Conservation (phyloP, 2,113 vertebrate genomes). For the Polypterus bichir region DNA sequence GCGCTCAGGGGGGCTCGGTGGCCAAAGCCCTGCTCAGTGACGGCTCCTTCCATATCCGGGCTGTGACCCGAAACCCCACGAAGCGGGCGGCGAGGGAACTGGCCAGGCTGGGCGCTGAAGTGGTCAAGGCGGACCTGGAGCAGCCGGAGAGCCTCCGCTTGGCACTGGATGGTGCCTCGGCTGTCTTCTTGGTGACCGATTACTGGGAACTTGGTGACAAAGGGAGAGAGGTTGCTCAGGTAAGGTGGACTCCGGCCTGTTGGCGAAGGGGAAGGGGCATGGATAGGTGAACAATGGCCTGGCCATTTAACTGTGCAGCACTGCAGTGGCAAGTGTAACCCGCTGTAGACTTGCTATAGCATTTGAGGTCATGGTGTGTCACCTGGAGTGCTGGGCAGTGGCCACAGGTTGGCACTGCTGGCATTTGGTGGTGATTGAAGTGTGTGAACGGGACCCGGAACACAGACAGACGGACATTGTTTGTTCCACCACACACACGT, state of each 20-base stretch:
- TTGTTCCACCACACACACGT: too few relatives aligned
- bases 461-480: too few relatives aligned
- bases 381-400: too few relatives aligned
- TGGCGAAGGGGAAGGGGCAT: too few relatives aligned
- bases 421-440: too few relatives aligned
- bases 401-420: too few relatives aligned
- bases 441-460: too few relatives aligned
- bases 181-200: constrained; percentile 43
- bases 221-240: constrained; percentile 41
- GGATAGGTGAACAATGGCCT: too few relatives aligned
- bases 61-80: constrained; percentile 26
- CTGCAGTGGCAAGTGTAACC: too few relatives aligned
- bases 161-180: constrained; percentile 27
- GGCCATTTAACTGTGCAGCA: too few relatives aligned
- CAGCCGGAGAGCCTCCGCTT: constrained; percentile 30
- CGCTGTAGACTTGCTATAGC: too few relatives aligned
- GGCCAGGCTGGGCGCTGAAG: constrained; percentile 32
- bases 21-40: constrained; percentile 37
- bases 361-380: too few relatives aligned
- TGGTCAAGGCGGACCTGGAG: constrained; percentile 37
- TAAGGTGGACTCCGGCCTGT: constrained; percentile 9
- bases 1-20: constrained; percentile 38
- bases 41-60: constrained; percentile 34
- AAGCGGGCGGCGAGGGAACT: constrained; percentile 28
- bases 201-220: constrained; percentile 49